These are phyloP conservation scores for Paragorgia papillata DNA, from an alignment of 92 coral and sea anemone genomes.

Conservation along the genomic window DNA sequence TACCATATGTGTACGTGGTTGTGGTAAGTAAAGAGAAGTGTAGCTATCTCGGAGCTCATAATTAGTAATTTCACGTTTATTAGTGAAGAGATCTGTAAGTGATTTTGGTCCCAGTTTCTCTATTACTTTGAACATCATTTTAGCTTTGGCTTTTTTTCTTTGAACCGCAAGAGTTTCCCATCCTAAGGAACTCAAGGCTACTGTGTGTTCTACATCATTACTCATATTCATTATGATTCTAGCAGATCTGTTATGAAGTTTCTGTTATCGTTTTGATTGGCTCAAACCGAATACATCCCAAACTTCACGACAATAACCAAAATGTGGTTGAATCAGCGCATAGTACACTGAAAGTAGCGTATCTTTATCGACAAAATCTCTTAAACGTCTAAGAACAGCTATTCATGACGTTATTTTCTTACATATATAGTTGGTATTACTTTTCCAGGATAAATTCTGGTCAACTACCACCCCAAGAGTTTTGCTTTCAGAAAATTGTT, in stretches of 20 bases:
- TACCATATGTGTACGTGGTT: no score
- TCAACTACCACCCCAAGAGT: constrained; percentile 14
- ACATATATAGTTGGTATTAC: not conserved
- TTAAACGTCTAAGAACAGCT: not conserved
- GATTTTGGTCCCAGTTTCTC: no score
- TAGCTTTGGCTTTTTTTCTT: no score
- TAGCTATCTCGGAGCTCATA: no score
- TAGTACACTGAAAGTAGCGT: not conserved
- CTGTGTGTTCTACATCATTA: no score
- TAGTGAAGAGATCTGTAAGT: no score
- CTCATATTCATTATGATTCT: no score
- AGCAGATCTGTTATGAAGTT: constrained; percentile 15
- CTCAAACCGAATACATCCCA: constrained; percentile 23
- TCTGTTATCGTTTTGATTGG: constrained; percentile 11
- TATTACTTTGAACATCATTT: no score
- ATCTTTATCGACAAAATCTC: constrained; percentile 6
- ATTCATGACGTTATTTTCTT: constrained; percentile 12
- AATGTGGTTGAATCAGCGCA: constrained; percentile 4
- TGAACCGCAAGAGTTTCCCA: no score
- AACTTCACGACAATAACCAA: constrained; percentile 22
- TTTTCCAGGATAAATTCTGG: constrained; percentile 8
- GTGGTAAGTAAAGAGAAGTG: no score
- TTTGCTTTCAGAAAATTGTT: constrained; percentile 8
- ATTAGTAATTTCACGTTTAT: no score
- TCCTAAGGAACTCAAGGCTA: no score